Percentiles rank a stretch among this genome's conserved stretches.
phyloP scores from a whole-genome alignment of 2,797 vertebrate species.

The Hyperoplus lanceolatus region DNA sequence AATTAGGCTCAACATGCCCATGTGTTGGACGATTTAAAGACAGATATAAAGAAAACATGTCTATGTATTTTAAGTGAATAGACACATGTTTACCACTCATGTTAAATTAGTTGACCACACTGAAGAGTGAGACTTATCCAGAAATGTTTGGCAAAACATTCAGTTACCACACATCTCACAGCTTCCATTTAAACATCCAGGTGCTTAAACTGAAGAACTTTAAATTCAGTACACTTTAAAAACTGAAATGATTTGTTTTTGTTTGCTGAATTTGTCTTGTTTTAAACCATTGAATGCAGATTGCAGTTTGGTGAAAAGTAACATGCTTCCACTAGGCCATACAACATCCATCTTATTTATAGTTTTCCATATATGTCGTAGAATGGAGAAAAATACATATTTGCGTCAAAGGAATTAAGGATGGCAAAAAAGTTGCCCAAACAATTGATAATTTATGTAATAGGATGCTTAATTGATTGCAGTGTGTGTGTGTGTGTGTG shows the following conservation, averaged over 20 bases:
- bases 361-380: background rate
- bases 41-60: background rate
- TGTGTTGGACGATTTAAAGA: conserved; percentile 12
- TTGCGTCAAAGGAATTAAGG: background rate
- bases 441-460: background rate
- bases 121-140: conserved; percentile 6
- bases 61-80: background rate
- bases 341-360: background rate
- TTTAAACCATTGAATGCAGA: background rate
- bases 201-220: background rate
- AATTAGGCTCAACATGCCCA: conserved; percentile 16
- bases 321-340: background rate
- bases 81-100: background rate
- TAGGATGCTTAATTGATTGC: background rate
- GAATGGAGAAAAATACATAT: background rate
- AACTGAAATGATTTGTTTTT: background rate
- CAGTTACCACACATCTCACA: background rate
- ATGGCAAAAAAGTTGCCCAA: background rate
- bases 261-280: background rate
- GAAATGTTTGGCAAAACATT: background rate
- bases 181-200: background rate
- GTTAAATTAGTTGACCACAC: conserved; percentile 9
- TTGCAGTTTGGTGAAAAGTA: background rate
- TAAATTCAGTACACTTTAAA: background rate
- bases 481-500: no score